Evolutionary conservation across 2,797 vertebrate genomes (phyloP).

Genomic region (Sarcoramphus papa): DNA sequence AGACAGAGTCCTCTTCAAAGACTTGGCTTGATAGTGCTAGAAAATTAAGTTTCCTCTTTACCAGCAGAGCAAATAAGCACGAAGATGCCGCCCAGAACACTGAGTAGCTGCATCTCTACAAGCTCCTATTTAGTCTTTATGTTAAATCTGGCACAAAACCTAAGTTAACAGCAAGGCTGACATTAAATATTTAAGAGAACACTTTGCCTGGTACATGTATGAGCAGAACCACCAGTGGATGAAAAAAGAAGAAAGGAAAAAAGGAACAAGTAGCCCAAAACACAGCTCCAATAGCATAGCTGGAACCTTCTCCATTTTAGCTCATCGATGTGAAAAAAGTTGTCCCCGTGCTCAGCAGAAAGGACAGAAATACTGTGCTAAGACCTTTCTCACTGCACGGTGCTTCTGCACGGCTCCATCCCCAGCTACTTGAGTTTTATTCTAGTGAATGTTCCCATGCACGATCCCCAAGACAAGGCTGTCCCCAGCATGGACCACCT

Average conservation of each 20-base stretch:
- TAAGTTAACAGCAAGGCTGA: not conserved
- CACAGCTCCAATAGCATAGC: fast-evolving
- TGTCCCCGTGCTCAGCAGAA: fast-evolving
- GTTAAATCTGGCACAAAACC: not conserved
- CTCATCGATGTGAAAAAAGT: fast-evolving
- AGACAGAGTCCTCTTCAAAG: not conserved
- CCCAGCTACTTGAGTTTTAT: fast-evolving
- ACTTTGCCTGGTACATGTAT: not conserved
- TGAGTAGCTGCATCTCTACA: not conserved
- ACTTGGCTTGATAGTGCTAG: not conserved
- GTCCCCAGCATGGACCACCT: not conserved
- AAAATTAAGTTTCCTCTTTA: not conserved
- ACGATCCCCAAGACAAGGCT: not conserved
- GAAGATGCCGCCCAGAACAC: not conserved
- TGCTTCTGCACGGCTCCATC: not conserved
- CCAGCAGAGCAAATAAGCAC: not conserved
- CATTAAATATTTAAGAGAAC: constrained; percentile 39
- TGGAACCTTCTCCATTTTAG: not conserved
- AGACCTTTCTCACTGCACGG: fast-evolving
- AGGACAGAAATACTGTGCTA: fast-evolving
- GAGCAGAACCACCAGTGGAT: not conserved
- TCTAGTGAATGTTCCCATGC: fast-evolving
- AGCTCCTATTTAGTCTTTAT: not conserved
- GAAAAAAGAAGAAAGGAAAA: not conserved
- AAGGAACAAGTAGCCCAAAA: not conserved